Evolutionary conservation across 2,888 invertebrate species (phyloP).

Genomic region (Synergus laeviventris): DNA sequence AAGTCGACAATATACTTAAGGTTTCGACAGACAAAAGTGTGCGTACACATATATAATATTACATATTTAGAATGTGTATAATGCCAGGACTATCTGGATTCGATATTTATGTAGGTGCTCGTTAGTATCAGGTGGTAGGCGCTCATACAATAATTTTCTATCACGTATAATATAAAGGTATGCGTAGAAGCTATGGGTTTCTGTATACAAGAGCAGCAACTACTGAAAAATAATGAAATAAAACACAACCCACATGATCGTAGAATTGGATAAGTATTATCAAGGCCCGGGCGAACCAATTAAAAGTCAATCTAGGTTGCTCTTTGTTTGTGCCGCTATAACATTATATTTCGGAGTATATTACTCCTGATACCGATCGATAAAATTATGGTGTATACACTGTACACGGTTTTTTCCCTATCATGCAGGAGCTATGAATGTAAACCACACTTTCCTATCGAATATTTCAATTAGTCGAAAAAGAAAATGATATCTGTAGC

Average conservation of each 20-base stretch:
- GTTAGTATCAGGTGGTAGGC: constrained; percentile 21
- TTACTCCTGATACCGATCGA: constrained; percentile 41
- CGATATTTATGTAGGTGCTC: constrained; percentile 27
- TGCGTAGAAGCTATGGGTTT: neutral
- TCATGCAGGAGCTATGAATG: constrained; percentile 1
- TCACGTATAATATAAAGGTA: constrained; percentile 3
- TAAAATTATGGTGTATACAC: constrained; percentile 30
- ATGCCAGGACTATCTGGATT: constrained; percentile 1
- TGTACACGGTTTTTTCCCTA: too few relatives aligned
- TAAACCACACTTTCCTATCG: constrained; percentile 11
- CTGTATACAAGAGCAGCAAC: constrained; percentile 18
- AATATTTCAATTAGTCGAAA: constrained; percentile 18
- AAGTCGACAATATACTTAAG: constrained; percentile 15
- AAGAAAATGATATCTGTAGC: neutral
- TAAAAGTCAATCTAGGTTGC: constrained; percentile 58
- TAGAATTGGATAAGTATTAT: constrained; percentile 54
- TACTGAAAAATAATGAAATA: constrained; percentile 48
- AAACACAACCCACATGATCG: constrained; percentile 43
- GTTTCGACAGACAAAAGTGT: neutral
- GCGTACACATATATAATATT: neutral
- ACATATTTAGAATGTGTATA: neutral
- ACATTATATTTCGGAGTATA: constrained; percentile 42
- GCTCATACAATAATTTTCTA: constrained; percentile 16
- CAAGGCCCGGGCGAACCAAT: constrained; percentile 57
- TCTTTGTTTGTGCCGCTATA: constrained; percentile 52